phyloP scores from a whole-genome alignment of 2,113 vertebrate genomes.

The Potamarius usumacintae region DNA sequence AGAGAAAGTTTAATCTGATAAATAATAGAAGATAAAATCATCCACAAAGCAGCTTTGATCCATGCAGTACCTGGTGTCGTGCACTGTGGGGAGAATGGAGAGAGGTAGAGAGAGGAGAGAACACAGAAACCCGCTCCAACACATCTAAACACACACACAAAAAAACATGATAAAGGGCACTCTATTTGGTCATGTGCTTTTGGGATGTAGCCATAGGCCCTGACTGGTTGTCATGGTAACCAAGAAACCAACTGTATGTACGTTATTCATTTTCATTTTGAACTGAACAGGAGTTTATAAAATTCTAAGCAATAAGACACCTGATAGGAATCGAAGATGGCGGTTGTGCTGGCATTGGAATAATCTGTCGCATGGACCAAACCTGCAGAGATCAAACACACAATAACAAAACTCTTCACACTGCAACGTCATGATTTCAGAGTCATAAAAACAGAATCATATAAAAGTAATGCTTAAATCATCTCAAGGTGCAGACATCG shows the following conservation, averaged over 20 bases:
- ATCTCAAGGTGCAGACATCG: background rate
- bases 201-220: background rate
- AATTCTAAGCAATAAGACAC: slow-evolving; percentile 63
- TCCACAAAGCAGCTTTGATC: background rate
- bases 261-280: background rate
- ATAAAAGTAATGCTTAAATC: background rate
- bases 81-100: slow-evolving; percentile 85
- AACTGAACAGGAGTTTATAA: background rate
- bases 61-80: slow-evolving; percentile 82
- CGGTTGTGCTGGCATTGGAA: slow-evolving; percentile 93
- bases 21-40: background rate
- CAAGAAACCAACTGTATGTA: background rate
- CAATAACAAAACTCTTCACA: background rate
- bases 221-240: background rate
- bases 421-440: background rate
- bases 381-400: slow-evolving; percentile 70
- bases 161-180: background rate
- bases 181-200: background rate
- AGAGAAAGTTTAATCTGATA: background rate
- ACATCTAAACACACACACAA: slow-evolving; percentile 78
- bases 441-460: background rate
- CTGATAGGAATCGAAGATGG: slow-evolving; percentile 87
- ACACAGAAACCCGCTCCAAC: slow-evolving; percentile 83
- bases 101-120: slow-evolving; percentile 83
- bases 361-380: slow-evolving; percentile 88